Evolutionary conservation across 2,113 vertebrate species (phyloP), one percentile per base, ranked within the genome.

Genomic region (Synodontis membranacea): DNA sequence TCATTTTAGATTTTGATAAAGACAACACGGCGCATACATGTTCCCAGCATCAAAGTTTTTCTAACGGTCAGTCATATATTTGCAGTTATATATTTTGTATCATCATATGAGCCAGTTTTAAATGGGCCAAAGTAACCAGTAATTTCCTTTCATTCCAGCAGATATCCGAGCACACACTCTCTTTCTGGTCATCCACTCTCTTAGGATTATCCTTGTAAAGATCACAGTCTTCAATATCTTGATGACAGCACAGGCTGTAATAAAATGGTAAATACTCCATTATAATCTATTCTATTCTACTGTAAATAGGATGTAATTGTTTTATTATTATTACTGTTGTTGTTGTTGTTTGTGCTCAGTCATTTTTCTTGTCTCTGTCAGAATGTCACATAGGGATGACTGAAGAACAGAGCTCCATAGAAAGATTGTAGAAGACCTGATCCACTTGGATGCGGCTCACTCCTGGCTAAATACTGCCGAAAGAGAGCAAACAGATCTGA

Each of bases 171-270:
- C 58, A 28, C 91, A 94, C 91, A 94, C 93, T 1, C 83, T 89
- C 60, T 84, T 89, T 7, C 85, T 94, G 58, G 54, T 91, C 7
- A 60, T 95, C 21, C 54, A 92, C 79, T 72, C 75, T 82, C 76
- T 95, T 64, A 93, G 94, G 88, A 88, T 94, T 58, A 82, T 96
- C 46, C 81, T 95, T 56, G 78, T 95, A 70, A 95, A 96, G 91
- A 92, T 85, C 78, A 86, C 92, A 0, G 1, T 92, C 82, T 95
- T 95, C 75, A 93, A 96, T 85, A 72, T 92, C 25, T 83, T 96
- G 86, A 90, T 95, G 90, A 95, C 94, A 17, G 87, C 64, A 46
- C 85, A 89, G 15, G 87, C 86, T 56, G 91, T 95, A 83, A 91
- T 93, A 56, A 94, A 93, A 83, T 95, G 94, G 95, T 95, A 91